Base-by-base conservation (phyloP, 2,113 vertebrate genomes). In the Tichodroma muraria region DNA sequence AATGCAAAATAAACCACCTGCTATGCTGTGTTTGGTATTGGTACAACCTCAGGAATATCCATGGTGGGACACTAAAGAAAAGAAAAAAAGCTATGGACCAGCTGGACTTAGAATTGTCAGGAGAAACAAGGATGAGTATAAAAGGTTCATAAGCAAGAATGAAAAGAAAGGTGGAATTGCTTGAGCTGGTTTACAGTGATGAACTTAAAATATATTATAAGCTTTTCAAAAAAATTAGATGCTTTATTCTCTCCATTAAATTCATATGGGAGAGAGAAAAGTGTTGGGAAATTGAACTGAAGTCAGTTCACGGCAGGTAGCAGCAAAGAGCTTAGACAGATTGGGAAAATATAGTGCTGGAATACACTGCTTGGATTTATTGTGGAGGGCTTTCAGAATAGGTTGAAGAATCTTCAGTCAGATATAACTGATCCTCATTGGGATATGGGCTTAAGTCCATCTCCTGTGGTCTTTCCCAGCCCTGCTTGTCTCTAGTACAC, bases 361-460 rank as follows among this genome's bases (percentile, higher is more conserved):
- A 78, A 37, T 64, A 49, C 47, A 17, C 10, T 53, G 13, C 14
- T 86, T 63, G 35, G 33, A 15, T 27, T 8, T 47, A 23, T 44
- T 78, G 16, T 38, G 30, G 9, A 75, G 12, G 7, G 12, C 33
- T 56, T 89, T 57, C 49, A 72, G 61, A 75, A 63, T 5, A 54
- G 7, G 3, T 0, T n/a, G 44, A 60, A 57, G 28, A 76, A 76
- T 49, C 10, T 72, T 87, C 37, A 23, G 16, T 27, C 56, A 78
- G 6, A 15, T 73, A 12, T 38, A 87, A 59, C 10, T 30, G 23
- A 47, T 60, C 19, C 8, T 47, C 0, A 0, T 5, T 82, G 15
- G 4, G 28, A 21, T 44, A 53, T 53, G 44, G 17, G 11, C 35
- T 64, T 68, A 35, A 30, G 11, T 40, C 2, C 18, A 47, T 14